phyloP scores from a whole-genome alignment of 2,888 invertebrate genomes.

The Dolomedes plantarius region DNA sequence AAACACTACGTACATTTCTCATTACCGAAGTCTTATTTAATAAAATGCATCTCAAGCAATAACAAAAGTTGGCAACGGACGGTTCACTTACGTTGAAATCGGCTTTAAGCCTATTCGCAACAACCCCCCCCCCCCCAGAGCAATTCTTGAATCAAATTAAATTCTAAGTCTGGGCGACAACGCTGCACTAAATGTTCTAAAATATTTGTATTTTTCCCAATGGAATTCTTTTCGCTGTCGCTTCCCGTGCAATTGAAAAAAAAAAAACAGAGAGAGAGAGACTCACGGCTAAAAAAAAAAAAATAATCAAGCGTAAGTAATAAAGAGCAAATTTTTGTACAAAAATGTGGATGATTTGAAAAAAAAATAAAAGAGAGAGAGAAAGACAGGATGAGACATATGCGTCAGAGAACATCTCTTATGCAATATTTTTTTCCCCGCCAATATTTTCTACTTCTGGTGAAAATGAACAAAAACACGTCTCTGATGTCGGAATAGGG shows the following conservation, averaged over 20 bases:
- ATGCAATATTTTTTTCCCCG: too few species aligned
- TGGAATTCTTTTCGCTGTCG: background rate
- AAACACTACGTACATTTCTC: too few species aligned
- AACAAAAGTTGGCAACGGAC: background rate
- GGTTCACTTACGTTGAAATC: background rate
- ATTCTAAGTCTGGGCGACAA: background rate
- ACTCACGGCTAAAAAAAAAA: background rate
- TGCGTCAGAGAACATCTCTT: too few species aligned
- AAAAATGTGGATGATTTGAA: background rate
- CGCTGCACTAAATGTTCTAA: background rate
- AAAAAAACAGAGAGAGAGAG: background rate
- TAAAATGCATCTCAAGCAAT: background rate
- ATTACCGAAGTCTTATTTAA: background rate
- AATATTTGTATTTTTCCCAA: background rate
- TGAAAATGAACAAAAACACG: background rate
- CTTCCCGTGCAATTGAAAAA: background rate
- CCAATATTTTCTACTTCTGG: background rate
- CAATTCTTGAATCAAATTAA: background rate
- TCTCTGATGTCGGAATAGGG: background rate
- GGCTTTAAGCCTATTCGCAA: background rate
- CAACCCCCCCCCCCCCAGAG: background rate
- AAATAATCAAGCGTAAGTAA: background rate
- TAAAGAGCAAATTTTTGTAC: background rate
- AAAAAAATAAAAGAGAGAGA: background rate
- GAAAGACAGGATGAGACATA: too few species aligned